Conservation (phyloP, 2,113 vertebrate species). For the Chionodraco myersi region DNA sequence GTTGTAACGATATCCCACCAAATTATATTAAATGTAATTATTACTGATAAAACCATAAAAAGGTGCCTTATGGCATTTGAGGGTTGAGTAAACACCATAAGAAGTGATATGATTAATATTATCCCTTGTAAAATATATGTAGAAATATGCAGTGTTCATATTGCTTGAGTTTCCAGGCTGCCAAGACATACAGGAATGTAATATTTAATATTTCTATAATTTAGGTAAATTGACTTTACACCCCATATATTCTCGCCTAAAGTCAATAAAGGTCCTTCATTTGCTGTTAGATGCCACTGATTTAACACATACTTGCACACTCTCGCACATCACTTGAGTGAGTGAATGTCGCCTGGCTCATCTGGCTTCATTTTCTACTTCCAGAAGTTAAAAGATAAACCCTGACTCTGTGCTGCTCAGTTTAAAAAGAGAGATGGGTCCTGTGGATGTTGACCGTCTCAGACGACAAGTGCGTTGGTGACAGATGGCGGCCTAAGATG, state of each 20-base stretch:
- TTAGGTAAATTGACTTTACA: conserved; percentile 18
- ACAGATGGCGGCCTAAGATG: conserved; percentile 77
- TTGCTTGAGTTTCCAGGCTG: background rate
- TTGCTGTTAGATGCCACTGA: conserved; percentile 25
- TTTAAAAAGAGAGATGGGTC: conserved; percentile 80
- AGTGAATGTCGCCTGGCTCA: conserved; percentile 50
- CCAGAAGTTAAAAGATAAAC: conserved; percentile 79
- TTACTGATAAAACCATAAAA: conserved; percentile 15
- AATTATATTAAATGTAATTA: conserved; percentile 40
- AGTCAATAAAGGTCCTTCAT: conserved; percentile 17
- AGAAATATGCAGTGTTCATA: background rate
- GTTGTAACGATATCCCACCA: conserved; percentile 21
- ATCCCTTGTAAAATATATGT: conserved; percentile 8
- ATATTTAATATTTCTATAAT: conserved; percentile 9
- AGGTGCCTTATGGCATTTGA: background rate
- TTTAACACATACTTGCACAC: conserved; percentile 13
- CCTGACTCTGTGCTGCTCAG: conserved; percentile 71
- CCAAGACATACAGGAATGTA: background rate
- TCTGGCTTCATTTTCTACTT: conserved; percentile 65
- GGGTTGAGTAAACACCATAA: conserved; percentile 14
- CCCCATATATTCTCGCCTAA: background rate
- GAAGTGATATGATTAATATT: conserved; percentile 2
- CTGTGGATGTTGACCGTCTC: conserved; percentile 80
- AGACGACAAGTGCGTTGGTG: conserved; percentile 78
- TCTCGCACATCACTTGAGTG: conserved; percentile 33